Base-by-base conservation (phyloP, 2,797 vertebrate genomes). In the Amazona ochrocephala region DNA sequence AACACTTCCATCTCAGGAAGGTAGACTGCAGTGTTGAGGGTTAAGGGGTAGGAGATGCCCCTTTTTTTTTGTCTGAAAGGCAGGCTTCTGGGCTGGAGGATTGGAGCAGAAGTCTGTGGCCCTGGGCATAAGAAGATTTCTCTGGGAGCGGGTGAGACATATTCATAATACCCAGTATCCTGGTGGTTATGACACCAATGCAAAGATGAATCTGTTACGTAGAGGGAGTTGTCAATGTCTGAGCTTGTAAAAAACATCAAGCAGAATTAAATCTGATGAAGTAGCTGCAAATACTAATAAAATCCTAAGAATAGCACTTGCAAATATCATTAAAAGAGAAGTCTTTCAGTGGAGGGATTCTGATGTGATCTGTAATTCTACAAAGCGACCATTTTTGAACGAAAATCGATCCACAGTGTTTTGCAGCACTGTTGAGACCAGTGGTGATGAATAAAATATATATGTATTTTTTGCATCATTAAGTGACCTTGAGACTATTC, bases 241-340 rank as follows among this genome's bases (percentile, higher is more conserved):
- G 47, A 62, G 78, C 78, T 76, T 72, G 68, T 84, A 53, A 94
- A 90, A 87, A 50, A 37, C n/a, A 51, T 23, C 68, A 80, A 68
- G 53, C 42, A 62, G 74, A n/a, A 67, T 58, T 74, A 76, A 75
- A 32, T 61, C 70, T 89, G 84, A 79, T 83, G 77, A 93, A 93
- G 68, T 67, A 93, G 65, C 45, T 70, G 60, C 0, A 5, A 89
- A 84, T 87, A 41, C 41, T 53, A 67, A 72, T 80, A 87, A 94
- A 94, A 90, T 39, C 73, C 68, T 80, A 76, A 58, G 76, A 84
- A 87, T 53, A 93, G 20, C 65, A 39, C 37, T 90, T 66, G 37
- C 0, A 21, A 42, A 53, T 53, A 32, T 34, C 54, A 27, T 27
- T 37, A 84, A 79, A 72, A 84, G 34, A 80, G 68, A 66, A 92